Evolutionary conservation across 1,140 invertebrate species (phyloP), one percentile per base, ranked within the genome.

Genomic region (Brachionus manjavacas): DNA sequence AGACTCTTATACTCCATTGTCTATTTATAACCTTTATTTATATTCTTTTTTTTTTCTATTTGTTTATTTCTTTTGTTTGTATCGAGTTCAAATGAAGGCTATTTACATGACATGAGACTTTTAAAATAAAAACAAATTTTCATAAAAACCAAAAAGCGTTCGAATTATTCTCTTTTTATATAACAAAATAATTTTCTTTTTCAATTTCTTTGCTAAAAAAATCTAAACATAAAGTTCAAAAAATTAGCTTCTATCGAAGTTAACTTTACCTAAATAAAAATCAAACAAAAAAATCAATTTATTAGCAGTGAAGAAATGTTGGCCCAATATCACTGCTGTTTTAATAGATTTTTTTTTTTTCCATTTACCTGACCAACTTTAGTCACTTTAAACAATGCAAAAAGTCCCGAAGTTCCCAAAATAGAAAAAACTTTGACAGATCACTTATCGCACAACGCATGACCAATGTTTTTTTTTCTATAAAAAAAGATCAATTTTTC

Each of bases 1-100:
- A 81, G 52, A 81, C 79, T 81, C 20, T 55, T 35, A 60, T 60
- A 81, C 41, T 81, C 79, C 79, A 81, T 81, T 20, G 52, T 55
- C 52, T 55, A 55, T 55, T 35, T 35, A 1, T 55, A 23, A 55
- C 52, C 52, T 55, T 55, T 55, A 12, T 43, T 80, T 80, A 35
- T 52, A 72, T 2, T 25, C 25, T 46, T 76, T 16, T 76, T 76
- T 1, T 76, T 25, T 0, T 76, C 7, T 35, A 2, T 35, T 35
- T 35, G 28, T 1, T 31, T 31, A 31, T 31, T 46, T 46, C 9
- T 76, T 76, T 25, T 46, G n/a, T 46, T 76, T 46, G 16, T 76
- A 14, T 49, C 39, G 12, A 49, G 43, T 49, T 35, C 31, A 49
- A 49, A 49, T 49, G 46, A 76, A 76, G 43, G 43, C 43, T 76